A percentile compares a stretch with the other conserved stretches of the same genome.
Conservation (phyloP, 53 echinoderm and acorn worm genomes). For the Holothuria leucospilota region DNA sequence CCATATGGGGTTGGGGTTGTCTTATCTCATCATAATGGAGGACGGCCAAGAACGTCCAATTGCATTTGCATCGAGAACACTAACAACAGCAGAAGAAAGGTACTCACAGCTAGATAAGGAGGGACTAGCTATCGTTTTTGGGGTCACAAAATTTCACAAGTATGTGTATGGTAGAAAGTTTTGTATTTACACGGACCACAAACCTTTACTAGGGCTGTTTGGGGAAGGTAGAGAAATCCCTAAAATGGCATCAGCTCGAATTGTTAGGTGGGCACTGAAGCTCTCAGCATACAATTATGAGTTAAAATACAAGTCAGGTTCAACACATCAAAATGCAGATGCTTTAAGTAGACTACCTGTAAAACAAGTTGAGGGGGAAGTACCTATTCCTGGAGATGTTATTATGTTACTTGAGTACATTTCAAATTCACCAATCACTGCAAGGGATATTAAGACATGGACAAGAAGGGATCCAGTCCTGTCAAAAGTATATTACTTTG, state of each 20-base stretch:
- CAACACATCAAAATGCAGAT: slow-evolving; percentile 49
- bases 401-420: slow-evolving; percentile 14
- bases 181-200: slow-evolving; percentile 50
- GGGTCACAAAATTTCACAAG: slow-evolving; percentile 60
- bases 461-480: slow-evolving; percentile 15
- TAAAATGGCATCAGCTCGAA: slow-evolving; percentile 11
- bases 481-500: not conserved
- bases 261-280: slow-evolving; percentile 50
- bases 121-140: slow-evolving; percentile 58
- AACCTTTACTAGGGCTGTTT: slow-evolving; percentile 57
- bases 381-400: slow-evolving; percentile 12
- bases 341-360: slow-evolving; percentile 4
- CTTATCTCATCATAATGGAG: slow-evolving; percentile 50
- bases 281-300: slow-evolving; percentile 66
- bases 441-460: not conserved
- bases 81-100: slow-evolving; percentile 20
- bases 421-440: not conserved
- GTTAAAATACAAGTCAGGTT: slow-evolving; percentile 57
- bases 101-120: slow-evolving; percentile 64
- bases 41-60: slow-evolving; percentile 54
- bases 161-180: slow-evolving; percentile 49
- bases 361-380: not conserved
- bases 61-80: not conserved
- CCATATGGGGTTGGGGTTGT: slow-evolving; percentile 73
- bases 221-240: slow-evolving; percentile 44